Evolutionary conservation across 2,888 invertebrate species (phyloP).

Genomic region (Apomyelois bistriatella): DNA sequence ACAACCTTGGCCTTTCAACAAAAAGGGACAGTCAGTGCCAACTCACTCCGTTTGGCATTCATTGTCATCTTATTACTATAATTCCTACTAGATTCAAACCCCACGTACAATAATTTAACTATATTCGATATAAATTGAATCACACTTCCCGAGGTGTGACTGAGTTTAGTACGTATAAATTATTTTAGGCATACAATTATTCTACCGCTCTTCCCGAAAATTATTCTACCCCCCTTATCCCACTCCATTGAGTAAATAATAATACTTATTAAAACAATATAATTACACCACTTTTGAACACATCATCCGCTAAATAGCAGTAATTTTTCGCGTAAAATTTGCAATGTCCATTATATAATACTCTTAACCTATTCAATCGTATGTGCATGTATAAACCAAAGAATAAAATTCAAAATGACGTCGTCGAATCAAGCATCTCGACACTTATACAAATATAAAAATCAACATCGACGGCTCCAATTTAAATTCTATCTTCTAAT

Average conservation of each 20-base stretch:
- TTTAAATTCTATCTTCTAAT: background rate
- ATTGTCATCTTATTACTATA: background rate
- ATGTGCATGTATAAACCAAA: background rate
- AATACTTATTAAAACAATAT: too few relatives aligned
- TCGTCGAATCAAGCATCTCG: background rate
- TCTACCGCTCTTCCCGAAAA: too few relatives aligned
- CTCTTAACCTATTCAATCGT: background rate
- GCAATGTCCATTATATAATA: too few relatives aligned
- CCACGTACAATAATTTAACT: background rate
- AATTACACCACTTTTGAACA: background rate
- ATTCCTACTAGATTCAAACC: background rate
- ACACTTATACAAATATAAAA: background rate
- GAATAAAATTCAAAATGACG: conserved; percentile 2
- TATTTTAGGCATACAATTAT: too few relatives aligned
- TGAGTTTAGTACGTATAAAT: too few relatives aligned
- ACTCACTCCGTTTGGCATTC: conserved; percentile 15
- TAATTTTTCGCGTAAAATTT: background rate
- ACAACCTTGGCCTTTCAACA: background rate
- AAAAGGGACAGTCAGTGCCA: conserved; percentile 1
- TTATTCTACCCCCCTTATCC: background rate
- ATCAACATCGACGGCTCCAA: background rate
- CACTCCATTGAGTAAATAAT: too few relatives aligned
- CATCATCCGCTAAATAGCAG: background rate
- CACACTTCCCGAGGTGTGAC: too few relatives aligned
- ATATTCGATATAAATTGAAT: too few relatives aligned